Conservation (phyloP, 2,113 vertebrate species). For the Rattus norvegicus region DNA sequence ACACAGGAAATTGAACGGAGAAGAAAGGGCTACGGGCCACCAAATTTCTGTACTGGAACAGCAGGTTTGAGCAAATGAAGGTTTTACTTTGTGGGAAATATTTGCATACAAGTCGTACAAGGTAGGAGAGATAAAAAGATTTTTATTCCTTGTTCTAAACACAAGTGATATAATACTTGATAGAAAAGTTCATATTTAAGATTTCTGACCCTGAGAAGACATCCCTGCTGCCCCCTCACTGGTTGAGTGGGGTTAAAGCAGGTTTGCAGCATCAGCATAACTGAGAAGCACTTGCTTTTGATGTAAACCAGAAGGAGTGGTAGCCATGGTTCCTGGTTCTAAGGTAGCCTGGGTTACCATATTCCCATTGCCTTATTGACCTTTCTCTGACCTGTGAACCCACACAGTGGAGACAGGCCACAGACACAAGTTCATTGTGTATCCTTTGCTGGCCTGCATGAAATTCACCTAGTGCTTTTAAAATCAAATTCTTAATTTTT, state of each 20-base stretch:
- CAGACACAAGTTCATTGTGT: neutral
- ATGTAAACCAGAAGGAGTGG: neutral
- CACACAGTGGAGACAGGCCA: neutral
- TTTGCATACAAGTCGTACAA: neutral
- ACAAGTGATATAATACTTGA: neutral
- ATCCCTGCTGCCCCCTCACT: neutral
- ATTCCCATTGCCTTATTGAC: neutral
- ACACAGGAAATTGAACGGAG: neutral
- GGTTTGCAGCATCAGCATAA: neutral
- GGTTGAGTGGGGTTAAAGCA: neutral
- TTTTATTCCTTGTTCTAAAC: neutral
- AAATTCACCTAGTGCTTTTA: neutral
- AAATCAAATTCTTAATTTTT: neutral
- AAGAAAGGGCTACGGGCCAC: neutral
- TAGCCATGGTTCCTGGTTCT: neutral
- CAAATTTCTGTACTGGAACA: neutral
- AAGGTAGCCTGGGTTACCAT: neutral
- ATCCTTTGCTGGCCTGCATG: neutral
- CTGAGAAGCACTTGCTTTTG: neutral
- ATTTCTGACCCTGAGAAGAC: neutral
- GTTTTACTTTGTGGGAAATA: neutral
- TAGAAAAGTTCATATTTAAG: neutral
- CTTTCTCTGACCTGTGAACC: neutral
- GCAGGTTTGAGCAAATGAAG: neutral
- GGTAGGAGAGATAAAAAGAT: neutral